Base-by-base conservation (phyloP, 2,888 invertebrate genomes). In the Eupithecia subumbrata region DNA sequence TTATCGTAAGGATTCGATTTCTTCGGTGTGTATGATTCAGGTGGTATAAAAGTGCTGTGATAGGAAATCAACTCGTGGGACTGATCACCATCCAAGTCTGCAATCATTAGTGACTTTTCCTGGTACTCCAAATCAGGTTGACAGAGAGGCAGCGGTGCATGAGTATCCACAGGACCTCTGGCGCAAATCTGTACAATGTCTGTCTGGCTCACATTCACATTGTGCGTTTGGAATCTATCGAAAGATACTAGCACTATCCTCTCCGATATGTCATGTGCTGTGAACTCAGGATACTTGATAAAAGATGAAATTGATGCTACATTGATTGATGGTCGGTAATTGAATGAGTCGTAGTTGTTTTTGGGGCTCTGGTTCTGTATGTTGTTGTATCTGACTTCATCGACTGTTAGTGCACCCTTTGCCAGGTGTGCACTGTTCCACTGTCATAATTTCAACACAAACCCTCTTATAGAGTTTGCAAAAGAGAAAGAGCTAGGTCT, bases 401-500 rank as follows among this genome's bases (percentile, higher is more conserved):
- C 88, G 77, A 92, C 88, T 88, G 92, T 94, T 25, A 87, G 93
- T 91, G 94, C 93, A 92, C 94, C 93, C 88, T 92, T 91, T 48
- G 93, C 92, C 37, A 92, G 84, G 89, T 93, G 94, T 89, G 93
- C 95, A 88, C 94, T 95, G 79, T 95, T 95, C 97, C 97, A 98
- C 85, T 97, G 96, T 97, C 98, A 98, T 90, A 97, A 96, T 93
- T 98, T 98, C 82, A 98, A 91, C 25, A 97, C 97, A 90, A 97
- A 98, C 0, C 98, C 97, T 71, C 96, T 95, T 79, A 97, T 95
- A 69, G 95, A 92, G 78, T 95, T 95, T 80, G 95, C 93, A 82
- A 96, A 96, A 5, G 95, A 95, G 91, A 97, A 96, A 11, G 96
- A 95, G 40, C 96, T 96, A 0, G 97, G 97, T 73, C 95, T 96